Percentiles rank a stretch among this genome's conserved stretches.
These are phyloP conservation scores for Bolinopsis microptera DNA, from an alignment of 37 sponge, comb jelly and placozoan species.

Conservation along the genomic window DNA sequence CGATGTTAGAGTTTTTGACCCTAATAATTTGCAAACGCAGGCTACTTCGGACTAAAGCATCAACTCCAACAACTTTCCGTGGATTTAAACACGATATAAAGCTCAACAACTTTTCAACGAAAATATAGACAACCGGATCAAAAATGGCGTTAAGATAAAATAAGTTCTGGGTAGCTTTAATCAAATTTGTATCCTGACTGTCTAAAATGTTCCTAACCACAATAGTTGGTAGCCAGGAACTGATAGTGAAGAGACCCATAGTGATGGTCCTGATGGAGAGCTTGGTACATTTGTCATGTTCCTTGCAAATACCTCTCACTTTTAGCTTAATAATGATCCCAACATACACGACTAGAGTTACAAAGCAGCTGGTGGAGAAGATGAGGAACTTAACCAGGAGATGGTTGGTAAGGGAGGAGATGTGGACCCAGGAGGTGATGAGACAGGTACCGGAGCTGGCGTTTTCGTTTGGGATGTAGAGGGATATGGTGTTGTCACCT, in stretches of 20 bases:
- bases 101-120: background rate
- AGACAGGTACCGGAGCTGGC: background rate
- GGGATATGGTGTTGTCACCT: background rate
- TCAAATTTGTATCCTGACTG: background rate
- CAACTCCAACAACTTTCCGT: too few relatives aligned
- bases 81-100: background rate
- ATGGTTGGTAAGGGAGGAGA: background rate
- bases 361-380: background rate
- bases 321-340: background rate
- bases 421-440: background rate
- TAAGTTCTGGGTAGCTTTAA: background rate
- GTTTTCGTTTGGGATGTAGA: background rate
- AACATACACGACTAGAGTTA: background rate
- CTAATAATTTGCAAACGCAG: too few relatives aligned
- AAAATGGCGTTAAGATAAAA: background rate
- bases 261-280: background rate
- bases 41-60: too few relatives aligned
- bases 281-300: slow-evolving; percentile 19
- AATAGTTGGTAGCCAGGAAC: background rate
- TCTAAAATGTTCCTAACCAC: background rate
- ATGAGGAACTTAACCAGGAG: background rate
- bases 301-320: slow-evolving; percentile 1
- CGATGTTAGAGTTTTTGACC: too few relatives aligned
- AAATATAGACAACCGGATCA: background rate
- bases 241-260: background rate